phyloP scores from a whole-genome alignment of 2,113 vertebrate species.

The Xiphias gladius region DNA sequence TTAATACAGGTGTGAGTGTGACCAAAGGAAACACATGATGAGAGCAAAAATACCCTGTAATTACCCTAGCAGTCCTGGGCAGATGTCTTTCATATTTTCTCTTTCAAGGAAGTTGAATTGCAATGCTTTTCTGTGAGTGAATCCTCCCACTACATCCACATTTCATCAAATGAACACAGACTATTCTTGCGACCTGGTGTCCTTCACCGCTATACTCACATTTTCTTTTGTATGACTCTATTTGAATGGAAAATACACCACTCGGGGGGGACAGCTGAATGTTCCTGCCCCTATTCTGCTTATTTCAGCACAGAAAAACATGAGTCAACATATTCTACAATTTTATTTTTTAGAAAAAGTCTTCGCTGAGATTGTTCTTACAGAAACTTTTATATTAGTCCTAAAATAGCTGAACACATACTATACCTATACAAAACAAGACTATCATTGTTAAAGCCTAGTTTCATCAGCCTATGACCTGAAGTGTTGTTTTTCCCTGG shows the following conservation, averaged over 20 bases:
- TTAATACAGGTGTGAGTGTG: constrained; percentile 45
- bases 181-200: background rate
- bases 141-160: background rate
- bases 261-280: background rate
- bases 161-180: background rate
- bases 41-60: constrained; percentile 30
- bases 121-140: background rate
- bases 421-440: background rate
- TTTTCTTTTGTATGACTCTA: background rate
- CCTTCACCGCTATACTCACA: background rate
- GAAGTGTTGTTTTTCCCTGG: constrained; percentile 40
- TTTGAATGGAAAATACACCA: background rate
- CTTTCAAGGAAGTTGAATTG: background rate
- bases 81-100: constrained; percentile 16
- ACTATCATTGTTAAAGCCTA: constrained; percentile 3
- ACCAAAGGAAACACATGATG: constrained; percentile 61
- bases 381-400: background rate
- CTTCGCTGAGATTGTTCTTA: background rate
- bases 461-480: constrained; percentile 52
- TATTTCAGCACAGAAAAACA: background rate
- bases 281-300: background rate
- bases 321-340: background rate
- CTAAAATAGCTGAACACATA: constrained; percentile 8
- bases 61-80: constrained; percentile 29
- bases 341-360: background rate